Conservation (phyloP, 2,888 invertebrate species). For the Netelia melanura region DNA sequence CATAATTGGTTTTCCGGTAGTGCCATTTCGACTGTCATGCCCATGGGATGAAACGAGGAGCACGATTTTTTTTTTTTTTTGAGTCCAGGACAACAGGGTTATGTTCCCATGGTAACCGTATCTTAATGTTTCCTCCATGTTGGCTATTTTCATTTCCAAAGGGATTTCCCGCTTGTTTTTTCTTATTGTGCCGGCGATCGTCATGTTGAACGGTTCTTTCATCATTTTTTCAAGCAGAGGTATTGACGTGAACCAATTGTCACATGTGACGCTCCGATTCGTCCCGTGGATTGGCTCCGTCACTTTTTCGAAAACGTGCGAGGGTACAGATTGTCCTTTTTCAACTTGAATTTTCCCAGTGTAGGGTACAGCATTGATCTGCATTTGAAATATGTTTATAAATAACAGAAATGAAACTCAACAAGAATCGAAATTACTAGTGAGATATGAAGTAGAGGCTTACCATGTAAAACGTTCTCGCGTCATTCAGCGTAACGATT, state of each 20-base stretch:
- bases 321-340: not conserved
- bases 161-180: conserved; percentile 56
- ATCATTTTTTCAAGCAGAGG: conserved; percentile 32
- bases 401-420: no score
- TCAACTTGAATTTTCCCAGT: conserved; percentile 28
- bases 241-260: conserved; percentile 59
- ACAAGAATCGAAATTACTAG: no score
- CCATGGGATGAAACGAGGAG: no score
- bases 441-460: no score
- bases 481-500: conserved; percentile 46
- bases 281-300: conserved; percentile 49
- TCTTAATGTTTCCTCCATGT: not conserved
- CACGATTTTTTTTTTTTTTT: no score
- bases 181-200: conserved; percentile 46
- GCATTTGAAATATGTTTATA: no score
- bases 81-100: conserved; percentile 57
- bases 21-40: conserved; percentile 36
- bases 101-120: conserved; percentile 24
- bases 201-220: conserved; percentile 42
- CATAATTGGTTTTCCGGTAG: conserved; percentile 47
- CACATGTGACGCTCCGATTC: no score
- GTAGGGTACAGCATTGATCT: conserved; percentile 38
- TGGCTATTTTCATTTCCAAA: conserved; percentile 42
- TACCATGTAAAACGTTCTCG: conserved; percentile 43
- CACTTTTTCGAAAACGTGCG: not conserved